Evolutionary conservation across 2,797 vertebrate genomes (phyloP).

Genomic region (Eremophila alpestris): DNA sequence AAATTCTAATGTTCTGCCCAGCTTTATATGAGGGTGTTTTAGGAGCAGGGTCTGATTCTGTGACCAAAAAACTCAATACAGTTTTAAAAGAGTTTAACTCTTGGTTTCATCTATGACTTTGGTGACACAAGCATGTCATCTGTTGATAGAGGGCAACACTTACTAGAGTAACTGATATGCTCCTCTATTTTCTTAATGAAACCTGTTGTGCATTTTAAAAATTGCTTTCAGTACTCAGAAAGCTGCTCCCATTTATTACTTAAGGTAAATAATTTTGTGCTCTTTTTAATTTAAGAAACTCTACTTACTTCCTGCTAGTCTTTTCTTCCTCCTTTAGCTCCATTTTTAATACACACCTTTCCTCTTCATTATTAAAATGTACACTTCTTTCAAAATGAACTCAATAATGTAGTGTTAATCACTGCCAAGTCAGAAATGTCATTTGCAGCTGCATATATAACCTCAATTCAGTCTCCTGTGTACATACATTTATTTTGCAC

Average conservation of each 20-base stretch:
- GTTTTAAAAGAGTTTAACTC: not conserved
- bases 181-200: not conserved
- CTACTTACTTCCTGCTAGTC: not conserved
- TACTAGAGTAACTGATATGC: not conserved
- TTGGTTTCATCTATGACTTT: not conserved
- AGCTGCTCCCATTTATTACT: not conserved
- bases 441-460: not conserved
- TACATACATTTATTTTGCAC: not conserved
- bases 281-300: not conserved
- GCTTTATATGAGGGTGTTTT: not conserved
- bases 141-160: not conserved
- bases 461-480: not conserved
- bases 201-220: not conserved
- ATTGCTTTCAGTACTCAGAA: not conserved
- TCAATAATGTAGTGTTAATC: not conserved
- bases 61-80: not conserved
- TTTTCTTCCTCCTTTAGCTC: not conserved
- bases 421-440: constrained; percentile 7
- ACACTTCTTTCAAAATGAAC: not conserved
- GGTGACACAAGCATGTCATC: not conserved
- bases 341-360: not conserved
- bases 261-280: not conserved
- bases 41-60: not conserved
- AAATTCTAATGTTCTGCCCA: not conserved
- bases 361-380: not conserved